Evolutionary conservation across 1,140 invertebrate genomes (phyloP), one percentile per base, ranked within the genome.

Genomic region (Solen grandis): DNA sequence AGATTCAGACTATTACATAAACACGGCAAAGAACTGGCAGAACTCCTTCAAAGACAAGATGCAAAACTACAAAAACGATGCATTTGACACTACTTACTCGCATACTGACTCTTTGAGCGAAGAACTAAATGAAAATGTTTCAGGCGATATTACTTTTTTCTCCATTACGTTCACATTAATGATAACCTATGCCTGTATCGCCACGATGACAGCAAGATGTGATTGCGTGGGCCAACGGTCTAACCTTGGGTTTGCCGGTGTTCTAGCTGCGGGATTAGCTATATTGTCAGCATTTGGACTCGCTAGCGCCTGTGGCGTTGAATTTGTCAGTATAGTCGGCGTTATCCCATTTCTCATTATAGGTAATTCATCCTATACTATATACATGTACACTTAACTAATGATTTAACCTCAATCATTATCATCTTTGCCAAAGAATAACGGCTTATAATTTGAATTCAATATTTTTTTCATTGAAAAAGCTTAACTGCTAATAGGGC

Each of bases 261-360:
- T 98, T 83, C 88, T 99, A 5, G 97, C 96, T 0, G 97, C 97
- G 0, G 95, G 95, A 19, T 31, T 75, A 46, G 97, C 96, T 19
- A 98, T 97, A 0, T 92, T 95, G 0, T 96, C 97, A 2, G 96
- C 97, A 0, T 99, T 99, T 88, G 98, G 98, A 54, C 93, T 97
- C 50, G 96, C 97, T 82, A 96, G 97, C 89, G 98, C 98, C 92
- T 93, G 95, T 68, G 97, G 97, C 4, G 94, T 98, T 55, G 95
- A 97, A 77, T 99, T 99, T 92, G 99, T 99, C 86, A 97, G 97
- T 25, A 97, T 99, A 77, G 98, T 99, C 91, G 94, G 98, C 59
- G 97, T 97, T 0, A 97, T 97, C 1, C 98, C 97, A 3, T 98
- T 99, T 89, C 94, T 99, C 41, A 97, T 98, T 95, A 95, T 99